Evolutionary conservation across 2,888 invertebrate genomes (phyloP).

Genomic region (Orchesella flavescens): DNA sequence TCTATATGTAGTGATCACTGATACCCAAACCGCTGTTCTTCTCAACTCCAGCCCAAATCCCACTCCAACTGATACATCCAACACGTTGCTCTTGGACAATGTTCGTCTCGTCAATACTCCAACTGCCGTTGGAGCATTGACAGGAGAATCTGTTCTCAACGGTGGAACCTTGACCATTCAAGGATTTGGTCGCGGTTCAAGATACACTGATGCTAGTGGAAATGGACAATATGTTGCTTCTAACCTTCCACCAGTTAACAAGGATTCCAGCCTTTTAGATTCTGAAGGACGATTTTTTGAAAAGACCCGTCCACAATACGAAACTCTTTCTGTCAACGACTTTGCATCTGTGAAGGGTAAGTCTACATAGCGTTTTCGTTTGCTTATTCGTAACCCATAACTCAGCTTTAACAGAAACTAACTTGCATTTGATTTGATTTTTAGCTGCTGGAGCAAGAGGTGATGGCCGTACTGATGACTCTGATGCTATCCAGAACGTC

Average conservation of each 20-base stretch:
- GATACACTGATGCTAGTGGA: constrained; percentile 65
- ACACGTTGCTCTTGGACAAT: constrained; percentile 68
- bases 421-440: constrained; percentile 1
- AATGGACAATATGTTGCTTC: constrained; percentile 29
- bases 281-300: constrained; percentile 65
- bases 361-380: too few species aligned
- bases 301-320: constrained; percentile 68
- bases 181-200: constrained; percentile 68
- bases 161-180: constrained; percentile 60
- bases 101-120: constrained; percentile 57
- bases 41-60: constrained; percentile 43
- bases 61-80: constrained; percentile 55
- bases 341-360: constrained; percentile 67
- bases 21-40: constrained; percentile 62
- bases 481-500: constrained; percentile 67
- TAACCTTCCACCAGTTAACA: constrained; percentile 55
- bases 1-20: too few species aligned
- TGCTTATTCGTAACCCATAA: too few species aligned
- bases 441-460: constrained; percentile 66
- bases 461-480: constrained; percentile 68
- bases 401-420: not conserved
- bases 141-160: constrained; percentile 30
- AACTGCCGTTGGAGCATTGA: constrained; percentile 38
- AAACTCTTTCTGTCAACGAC: constrained; percentile 42
- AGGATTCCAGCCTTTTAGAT: constrained; percentile 62